Conservation (phyloP, 2,888 invertebrate genomes). For the Leptinotarsa tumamoca region DNA sequence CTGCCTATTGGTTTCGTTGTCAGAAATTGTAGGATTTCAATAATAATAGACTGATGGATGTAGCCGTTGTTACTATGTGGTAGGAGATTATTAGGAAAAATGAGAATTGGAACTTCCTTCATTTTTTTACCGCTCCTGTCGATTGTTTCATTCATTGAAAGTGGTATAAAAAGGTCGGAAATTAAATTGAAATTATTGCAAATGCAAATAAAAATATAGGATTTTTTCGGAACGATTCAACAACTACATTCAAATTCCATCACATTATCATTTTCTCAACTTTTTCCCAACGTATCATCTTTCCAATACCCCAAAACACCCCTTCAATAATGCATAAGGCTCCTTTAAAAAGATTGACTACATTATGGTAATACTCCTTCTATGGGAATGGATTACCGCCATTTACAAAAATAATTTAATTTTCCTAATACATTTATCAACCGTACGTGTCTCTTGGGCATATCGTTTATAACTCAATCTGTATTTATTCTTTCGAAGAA, state of each 20-base stretch:
- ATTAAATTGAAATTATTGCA: too few species aligned
- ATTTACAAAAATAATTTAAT: conserved; percentile 59
- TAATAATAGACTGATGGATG: too few species aligned
- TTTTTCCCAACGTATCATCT: background rate
- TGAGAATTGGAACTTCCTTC: too few species aligned
- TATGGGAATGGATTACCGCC: conserved; percentile 41
- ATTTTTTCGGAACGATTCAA: background rate
- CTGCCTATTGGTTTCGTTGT: too few species aligned
- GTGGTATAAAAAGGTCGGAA: too few species aligned
- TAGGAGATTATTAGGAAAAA: too few species aligned
- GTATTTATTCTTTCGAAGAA: conserved; percentile 37
- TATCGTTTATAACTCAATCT: conserved; percentile 46
- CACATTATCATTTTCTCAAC: background rate
- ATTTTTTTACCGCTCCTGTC: too few species aligned
- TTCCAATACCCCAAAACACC: conserved; percentile 2
- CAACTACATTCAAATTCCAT: background rate
- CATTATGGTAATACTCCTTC: conserved; percentile 42
- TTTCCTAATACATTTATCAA: conserved; percentile 52
- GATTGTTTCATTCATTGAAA: too few species aligned
- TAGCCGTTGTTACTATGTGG: too few species aligned
- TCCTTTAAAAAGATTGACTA: conserved; percentile 40
- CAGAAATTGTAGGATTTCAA: too few species aligned
- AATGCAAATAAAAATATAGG: too few species aligned
- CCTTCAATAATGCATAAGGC: conserved; percentile 46
- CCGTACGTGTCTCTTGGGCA: conserved; percentile 38